Evolutionary conservation across 1,140 invertebrate species (phyloP).

Genomic region (Ridgeia piscesae): DNA sequence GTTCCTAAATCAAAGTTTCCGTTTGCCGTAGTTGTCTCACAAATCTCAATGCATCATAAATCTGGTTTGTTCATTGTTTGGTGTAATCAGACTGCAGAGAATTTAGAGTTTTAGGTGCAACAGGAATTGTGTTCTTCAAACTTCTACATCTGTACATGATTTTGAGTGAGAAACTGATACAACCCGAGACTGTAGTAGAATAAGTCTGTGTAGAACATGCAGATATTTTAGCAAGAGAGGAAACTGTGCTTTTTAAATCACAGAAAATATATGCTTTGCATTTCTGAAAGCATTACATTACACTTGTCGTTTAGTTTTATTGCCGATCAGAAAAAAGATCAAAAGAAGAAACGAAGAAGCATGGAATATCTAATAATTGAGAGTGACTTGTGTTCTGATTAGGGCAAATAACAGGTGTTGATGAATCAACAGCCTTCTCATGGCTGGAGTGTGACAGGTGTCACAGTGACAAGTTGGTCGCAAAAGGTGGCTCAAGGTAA

Average conservation of each 20-base stretch:
- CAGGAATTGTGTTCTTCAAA: too few relatives aligned
- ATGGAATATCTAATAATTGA: too few relatives aligned
- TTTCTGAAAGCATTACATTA: neutral
- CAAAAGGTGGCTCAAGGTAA: neutral
- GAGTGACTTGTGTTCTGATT: neutral
- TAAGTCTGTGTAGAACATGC: neutral
- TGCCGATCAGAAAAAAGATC: too few relatives aligned
- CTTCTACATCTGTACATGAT: neutral
- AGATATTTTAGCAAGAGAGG: neutral
- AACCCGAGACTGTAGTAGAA: neutral
- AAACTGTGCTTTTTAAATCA: neutral
- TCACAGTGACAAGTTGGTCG: constrained; percentile 11
- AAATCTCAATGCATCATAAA: too few relatives aligned
- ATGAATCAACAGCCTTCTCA: constrained; percentile 12
- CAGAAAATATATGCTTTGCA: neutral
- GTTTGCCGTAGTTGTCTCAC: too few relatives aligned
- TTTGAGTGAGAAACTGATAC: neutral
- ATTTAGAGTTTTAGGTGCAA: too few relatives aligned
- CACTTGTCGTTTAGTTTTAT: too few relatives aligned
- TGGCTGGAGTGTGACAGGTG: constrained; percentile 16
- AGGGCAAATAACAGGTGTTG: neutral
- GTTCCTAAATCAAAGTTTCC: too few relatives aligned
- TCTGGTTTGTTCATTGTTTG: too few relatives aligned
- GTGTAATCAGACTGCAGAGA: too few relatives aligned
- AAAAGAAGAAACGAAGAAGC: too few relatives aligned